These are phyloP conservation scores for Hypomesus transpacificus DNA, from an alignment of 2,113 vertebrate species.

Conservation along the genomic window DNA sequence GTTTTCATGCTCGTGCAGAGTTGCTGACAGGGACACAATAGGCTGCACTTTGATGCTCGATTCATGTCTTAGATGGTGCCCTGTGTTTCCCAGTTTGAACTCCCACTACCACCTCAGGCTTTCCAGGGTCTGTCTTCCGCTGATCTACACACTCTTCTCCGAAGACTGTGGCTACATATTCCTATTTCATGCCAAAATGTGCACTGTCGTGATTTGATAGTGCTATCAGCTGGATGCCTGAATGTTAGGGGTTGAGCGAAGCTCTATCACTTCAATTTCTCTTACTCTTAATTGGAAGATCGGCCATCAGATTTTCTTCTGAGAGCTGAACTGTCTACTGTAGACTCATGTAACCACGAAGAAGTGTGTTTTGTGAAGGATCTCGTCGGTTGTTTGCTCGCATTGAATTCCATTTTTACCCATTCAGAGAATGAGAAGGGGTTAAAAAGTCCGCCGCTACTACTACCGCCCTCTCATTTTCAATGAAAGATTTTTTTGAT, in stretches of 20 bases:
- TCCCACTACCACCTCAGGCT: slow-evolving; percentile 33
- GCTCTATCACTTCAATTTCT: not conserved
- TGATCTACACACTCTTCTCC: slow-evolving; percentile 27
- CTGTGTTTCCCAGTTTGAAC: slow-evolving; percentile 43
- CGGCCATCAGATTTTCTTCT: slow-evolving; percentile 24
- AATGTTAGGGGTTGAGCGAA: slow-evolving; percentile 5
- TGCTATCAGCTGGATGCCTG: slow-evolving; percentile 22
- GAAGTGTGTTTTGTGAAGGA: not conserved
- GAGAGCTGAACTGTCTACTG: not conserved
- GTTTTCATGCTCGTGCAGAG: slow-evolving; percentile 37
- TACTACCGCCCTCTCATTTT: too few species aligned
- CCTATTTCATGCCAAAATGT: slow-evolving; percentile 28
- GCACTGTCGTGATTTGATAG: slow-evolving; percentile 26
- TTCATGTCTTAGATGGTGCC: slow-evolving; percentile 38
- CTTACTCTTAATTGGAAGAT: slow-evolving; percentile 29
- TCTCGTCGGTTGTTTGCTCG: not conserved
- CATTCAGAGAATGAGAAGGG: too few species aligned
- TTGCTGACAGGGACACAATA: slow-evolving; percentile 45
- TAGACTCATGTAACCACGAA: not conserved
- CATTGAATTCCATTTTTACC: not conserved
- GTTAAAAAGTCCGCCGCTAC: too few species aligned
- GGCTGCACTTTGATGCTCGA: slow-evolving; percentile 47
- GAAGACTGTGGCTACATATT: slow-evolving; percentile 13
- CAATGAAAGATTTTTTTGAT: not conserved
- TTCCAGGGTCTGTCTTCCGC: slow-evolving; percentile 26